Evolutionary conservation across 92 coral and sea anemone species (phyloP).

Genomic region (Meandrina meandrites): DNA sequence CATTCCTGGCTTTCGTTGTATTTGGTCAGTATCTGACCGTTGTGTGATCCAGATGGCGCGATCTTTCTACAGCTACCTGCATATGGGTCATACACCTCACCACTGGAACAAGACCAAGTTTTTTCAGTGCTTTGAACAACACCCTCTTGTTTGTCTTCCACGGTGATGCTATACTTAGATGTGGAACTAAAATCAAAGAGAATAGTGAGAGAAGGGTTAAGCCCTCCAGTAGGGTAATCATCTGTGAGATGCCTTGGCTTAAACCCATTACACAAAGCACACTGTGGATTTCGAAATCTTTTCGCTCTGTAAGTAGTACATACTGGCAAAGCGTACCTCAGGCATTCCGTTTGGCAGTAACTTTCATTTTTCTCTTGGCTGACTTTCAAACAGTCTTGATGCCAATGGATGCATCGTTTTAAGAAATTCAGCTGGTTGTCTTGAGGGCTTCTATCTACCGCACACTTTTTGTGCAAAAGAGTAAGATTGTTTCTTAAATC

Average conservation of each 20-base stretch:
- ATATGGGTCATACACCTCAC: constrained; percentile 57
- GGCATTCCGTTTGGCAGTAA: constrained; percentile 20
- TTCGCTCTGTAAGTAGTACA: not conserved
- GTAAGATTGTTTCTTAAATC: not conserved
- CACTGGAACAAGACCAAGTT: constrained; percentile 11
- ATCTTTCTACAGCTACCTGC: constrained; percentile 42
- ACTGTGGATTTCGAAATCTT: constrained; percentile 59
- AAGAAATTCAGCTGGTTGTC: not conserved
- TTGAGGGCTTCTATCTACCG: constrained; percentile 9
- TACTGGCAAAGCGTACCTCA: constrained; percentile 54
- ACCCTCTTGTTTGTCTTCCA: not conserved
- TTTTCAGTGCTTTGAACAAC: not conserved
- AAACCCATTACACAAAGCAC: constrained; percentile 49
- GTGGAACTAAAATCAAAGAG: constrained; percentile 64
- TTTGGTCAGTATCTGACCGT: too few relatives aligned
- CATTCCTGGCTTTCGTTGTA: not conserved
- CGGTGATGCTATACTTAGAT: constrained; percentile 29
- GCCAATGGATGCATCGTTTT: constrained; percentile 55
- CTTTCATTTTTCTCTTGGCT: constrained; percentile 9
- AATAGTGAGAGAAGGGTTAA: constrained; percentile 44
- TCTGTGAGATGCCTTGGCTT: not conserved
- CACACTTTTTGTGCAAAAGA: constrained; percentile 18
- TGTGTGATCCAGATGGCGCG: not conserved
- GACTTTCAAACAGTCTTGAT: not conserved
- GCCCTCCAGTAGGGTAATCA: not conserved